Base-by-base conservation (phyloP, 2,888 invertebrate species). In the Xestia ashworthii region DNA sequence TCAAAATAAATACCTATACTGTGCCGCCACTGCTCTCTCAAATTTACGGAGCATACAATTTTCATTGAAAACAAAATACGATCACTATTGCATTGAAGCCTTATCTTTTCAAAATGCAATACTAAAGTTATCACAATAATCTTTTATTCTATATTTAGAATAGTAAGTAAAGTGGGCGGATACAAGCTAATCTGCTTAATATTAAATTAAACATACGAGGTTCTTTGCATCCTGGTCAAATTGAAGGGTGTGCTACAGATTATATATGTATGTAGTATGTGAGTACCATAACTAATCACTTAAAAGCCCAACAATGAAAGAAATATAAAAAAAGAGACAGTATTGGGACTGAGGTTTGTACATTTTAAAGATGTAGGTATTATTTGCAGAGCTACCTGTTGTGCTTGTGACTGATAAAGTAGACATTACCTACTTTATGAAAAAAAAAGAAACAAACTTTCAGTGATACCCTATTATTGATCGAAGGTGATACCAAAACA, bases 91-190 rank as follows among this genome's bases (percentile, higher is more conserved):
- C 19, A 41, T 16, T 69, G 72, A 38, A 25, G 50, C 14, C 14
- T 72, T 72, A 80, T 80, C 80, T 53, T 19, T 19, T 41, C 81
- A 78, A 32, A 32, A 65, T 41, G 41, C 80, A 80, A 72, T 73
- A 50, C n/a, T 32, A 6, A 4, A 48, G 9, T 64, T 71, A 71
- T 64, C 48, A 22, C 0, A 38, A 58, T 22, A 32, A 19, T 32
- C 19, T 73, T 19, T 22, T 22, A 78, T n/a, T 53, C 16, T 64
- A 32, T 68, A 60, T 71, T 71, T 53, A 70, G n/a, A 16, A 62
- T 44, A 32, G n/a, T n/a, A 50, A 19, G 12, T 41, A 50, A 53
- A 62, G 32, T 22, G 38, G 22, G 25, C 25, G 38, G 46, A 55
- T n/a, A 67, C 50, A 38, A 53, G 46, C 60, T 67, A 74, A 82